phyloP scores from a whole-genome alignment of 2,113 vertebrate genomes.

The Callipepla californica region DNA sequence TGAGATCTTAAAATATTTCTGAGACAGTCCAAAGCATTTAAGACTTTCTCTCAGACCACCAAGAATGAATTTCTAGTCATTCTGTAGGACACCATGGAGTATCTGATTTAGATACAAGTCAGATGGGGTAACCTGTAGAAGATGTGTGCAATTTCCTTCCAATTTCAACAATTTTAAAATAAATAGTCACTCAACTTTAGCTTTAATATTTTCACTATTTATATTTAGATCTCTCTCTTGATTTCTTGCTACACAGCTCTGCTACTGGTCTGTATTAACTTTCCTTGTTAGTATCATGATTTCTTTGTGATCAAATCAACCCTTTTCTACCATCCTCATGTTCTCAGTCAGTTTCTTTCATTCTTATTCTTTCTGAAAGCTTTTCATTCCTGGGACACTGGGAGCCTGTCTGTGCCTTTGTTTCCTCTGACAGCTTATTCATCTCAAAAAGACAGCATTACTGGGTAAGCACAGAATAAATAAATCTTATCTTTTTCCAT shows the following conservation, averaged over 20 bases:
- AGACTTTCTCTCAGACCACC: background rate
- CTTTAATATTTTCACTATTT: background rate
- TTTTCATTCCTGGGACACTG: background rate
- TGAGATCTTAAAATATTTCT: conserved; percentile 1
- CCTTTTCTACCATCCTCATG: background rate
- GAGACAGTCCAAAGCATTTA: background rate
- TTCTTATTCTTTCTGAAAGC: background rate
- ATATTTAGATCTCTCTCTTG: background rate
- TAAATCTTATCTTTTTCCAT: background rate
- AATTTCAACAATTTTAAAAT: background rate
- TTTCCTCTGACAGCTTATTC: background rate
- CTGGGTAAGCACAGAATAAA: background rate
- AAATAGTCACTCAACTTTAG: background rate
- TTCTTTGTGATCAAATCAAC: background rate
- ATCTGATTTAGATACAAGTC: background rate
- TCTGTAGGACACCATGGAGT: background rate
- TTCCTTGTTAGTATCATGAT: background rate
- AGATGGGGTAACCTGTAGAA: background rate
- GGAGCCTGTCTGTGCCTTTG: background rate
- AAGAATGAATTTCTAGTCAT: rapidly evolving
- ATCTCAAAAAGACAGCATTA: background rate
- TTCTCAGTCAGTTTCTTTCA: background rate
- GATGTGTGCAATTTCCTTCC: background rate
- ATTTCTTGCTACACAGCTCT: background rate
- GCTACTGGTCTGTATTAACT: background rate